Percentiles rank a stretch among this genome's conserved stretches.
Conservation (phyloP, 2,797 vertebrate genomes). For the Microctenopoma lineatum region DNA sequence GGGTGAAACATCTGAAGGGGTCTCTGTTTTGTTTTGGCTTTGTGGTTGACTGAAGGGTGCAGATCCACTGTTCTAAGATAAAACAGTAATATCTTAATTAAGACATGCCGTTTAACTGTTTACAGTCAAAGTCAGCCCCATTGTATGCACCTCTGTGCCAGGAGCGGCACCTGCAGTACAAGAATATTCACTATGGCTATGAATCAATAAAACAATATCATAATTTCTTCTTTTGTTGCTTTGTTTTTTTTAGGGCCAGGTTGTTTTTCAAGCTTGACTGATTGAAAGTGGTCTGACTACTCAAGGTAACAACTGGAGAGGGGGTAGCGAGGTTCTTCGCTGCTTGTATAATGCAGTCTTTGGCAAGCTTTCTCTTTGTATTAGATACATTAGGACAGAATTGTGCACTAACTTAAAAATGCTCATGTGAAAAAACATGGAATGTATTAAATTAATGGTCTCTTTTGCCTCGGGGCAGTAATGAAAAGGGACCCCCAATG, state of each 20-base stretch:
- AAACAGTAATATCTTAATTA: slow-evolving; percentile 84
- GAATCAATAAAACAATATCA: slow-evolving; percentile 83
- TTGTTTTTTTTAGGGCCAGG: slow-evolving; percentile 67
- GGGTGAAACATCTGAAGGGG: slow-evolving; percentile 80
- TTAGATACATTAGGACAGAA: slow-evolving; percentile 84
- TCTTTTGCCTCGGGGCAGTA: slow-evolving; percentile 86
- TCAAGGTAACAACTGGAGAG: slow-evolving; percentile 80
- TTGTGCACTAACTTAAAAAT: slow-evolving; percentile 84
- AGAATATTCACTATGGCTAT: slow-evolving; percentile 65
- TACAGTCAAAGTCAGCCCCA: slow-evolving; percentile 57
- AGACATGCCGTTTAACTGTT: slow-evolving; percentile 73
- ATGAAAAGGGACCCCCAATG: slow-evolving; percentile 84
- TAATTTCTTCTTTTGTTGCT: slow-evolving; percentile 83
- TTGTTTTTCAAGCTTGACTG: slow-evolving; percentile 83
- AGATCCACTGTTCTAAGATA: slow-evolving; percentile 79
- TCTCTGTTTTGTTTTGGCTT: slow-evolving; percentile 81
- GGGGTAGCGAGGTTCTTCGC: slow-evolving; percentile 54
- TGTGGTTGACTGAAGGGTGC: slow-evolving; percentile 83
- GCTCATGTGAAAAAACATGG: slow-evolving; percentile 83
- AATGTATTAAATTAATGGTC: slow-evolving; percentile 89
- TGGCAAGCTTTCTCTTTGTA: slow-evolving; percentile 81
- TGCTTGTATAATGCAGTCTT: slow-evolving; percentile 82
- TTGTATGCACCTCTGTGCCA: slow-evolving; percentile 40
- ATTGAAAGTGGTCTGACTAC: slow-evolving; percentile 82
- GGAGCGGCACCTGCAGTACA: slow-evolving; percentile 62